Conservation (phyloP, 2,113 vertebrate genomes). For the Erpornis zantholeuca region DNA sequence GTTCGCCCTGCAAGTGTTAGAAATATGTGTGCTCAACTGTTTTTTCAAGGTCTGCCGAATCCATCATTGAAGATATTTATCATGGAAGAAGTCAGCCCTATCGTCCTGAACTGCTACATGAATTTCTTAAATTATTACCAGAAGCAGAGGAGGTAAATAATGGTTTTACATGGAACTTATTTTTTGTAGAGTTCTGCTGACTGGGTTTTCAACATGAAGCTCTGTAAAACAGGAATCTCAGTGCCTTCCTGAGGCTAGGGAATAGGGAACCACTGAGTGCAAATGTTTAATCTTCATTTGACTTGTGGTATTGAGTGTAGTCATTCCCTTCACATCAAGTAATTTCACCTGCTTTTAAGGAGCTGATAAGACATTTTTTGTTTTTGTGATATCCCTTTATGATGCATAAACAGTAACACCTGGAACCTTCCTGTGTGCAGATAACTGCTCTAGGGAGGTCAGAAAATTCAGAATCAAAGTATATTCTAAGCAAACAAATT, state of each 20-base stretch:
- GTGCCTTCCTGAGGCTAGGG: background rate
- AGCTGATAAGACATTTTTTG: background rate
- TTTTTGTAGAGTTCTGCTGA: background rate
- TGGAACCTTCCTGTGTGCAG: background rate
- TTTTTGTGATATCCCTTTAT: background rate
- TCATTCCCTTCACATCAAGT: background rate
- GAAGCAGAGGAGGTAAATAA: constrained; percentile 89
- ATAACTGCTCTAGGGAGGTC: background rate
- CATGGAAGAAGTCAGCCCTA: constrained; percentile 84
- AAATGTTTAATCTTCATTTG: background rate
- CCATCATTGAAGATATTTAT: constrained; percentile 90
- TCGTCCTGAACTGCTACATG: constrained; percentile 85
- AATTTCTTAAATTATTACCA: constrained; percentile 92
- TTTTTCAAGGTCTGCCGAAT: constrained; percentile 84
- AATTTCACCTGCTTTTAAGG: background rate
- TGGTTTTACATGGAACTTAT: background rate
- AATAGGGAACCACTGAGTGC: background rate
- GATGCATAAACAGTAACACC: background rate
- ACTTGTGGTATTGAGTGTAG: background rate
- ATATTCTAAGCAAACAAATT: background rate
- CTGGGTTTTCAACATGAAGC: background rate
- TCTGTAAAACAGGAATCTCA: background rate
- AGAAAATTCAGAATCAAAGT: background rate
- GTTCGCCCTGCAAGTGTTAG: background rate
- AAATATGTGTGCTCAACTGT: constrained; percentile 37